Conservation (phyloP, 2,888 invertebrate genomes). For the Catocala fraxini region DNA sequence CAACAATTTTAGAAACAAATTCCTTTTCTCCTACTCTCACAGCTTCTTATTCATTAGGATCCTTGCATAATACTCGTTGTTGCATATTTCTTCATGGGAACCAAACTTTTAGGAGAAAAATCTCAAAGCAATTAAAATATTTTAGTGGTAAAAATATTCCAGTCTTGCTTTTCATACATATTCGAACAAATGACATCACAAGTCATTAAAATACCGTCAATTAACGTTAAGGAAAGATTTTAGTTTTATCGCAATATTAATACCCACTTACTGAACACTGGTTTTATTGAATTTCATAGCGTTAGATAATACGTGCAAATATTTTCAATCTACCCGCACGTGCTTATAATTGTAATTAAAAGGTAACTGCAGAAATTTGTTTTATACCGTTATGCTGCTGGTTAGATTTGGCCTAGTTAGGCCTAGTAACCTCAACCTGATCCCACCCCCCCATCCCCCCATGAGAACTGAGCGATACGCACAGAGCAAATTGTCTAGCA, state of each 20-base stretch:
- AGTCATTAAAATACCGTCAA: slow-evolving; percentile 6
- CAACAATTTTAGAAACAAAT: neutral
- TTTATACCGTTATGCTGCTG: no score
- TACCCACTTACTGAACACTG: no score
- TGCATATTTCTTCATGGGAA: neutral
- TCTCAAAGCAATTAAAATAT: slow-evolving; percentile 5
- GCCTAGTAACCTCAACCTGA: no score
- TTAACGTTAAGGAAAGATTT: neutral
- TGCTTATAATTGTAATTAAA: no score
- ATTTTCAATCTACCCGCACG: no score
- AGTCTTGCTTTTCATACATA: neutral
- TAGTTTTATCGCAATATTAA: neutral
- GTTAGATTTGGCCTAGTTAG: no score
- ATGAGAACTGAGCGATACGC: no score
- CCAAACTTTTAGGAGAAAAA: neutral
- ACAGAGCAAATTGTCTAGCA: no score
- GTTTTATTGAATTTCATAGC: no score
- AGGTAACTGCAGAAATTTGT: no score
- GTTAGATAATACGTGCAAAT: no score
- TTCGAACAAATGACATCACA: neutral
- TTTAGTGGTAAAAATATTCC: slow-evolving; percentile 2
- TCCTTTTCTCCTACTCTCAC: slow-evolving; percentile 3
- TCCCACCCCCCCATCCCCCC: no score
- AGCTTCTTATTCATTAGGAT: neutral
- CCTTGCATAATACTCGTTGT: neutral